Evolutionary conservation across 2,797 vertebrate species (phyloP).

Genomic region (Spinibarbus caldwelli): DNA sequence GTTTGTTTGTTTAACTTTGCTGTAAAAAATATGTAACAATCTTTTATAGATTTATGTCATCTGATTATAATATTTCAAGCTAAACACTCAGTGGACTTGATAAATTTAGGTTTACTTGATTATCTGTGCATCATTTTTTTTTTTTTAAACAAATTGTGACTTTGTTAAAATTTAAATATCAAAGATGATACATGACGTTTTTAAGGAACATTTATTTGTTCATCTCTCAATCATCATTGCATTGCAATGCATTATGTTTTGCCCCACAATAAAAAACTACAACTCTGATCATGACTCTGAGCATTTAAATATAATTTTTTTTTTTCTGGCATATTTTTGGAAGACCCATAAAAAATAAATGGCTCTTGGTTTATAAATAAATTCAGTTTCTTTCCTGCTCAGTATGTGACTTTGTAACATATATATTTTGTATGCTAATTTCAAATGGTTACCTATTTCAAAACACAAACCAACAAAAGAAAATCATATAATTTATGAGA

Average conservation of each 20-base stretch:
- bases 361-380: neutral
- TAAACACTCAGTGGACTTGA: too few species aligned
- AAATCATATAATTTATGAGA: constrained; percentile 70
- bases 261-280: neutral
- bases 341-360: neutral
- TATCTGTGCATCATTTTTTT: too few species aligned
- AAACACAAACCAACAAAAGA: constrained; percentile 61
- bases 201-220: neutral
- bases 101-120: neutral
- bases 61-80: too few species aligned
- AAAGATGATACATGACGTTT: neutral
- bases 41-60: too few species aligned
- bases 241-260: neutral
- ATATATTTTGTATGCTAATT: constrained; percentile 76
- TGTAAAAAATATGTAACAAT: too few species aligned
- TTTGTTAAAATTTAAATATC: too few species aligned
- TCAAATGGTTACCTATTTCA: constrained; percentile 65
- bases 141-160: neutral
- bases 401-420: neutral
- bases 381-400: neutral
- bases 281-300: neutral
- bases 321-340: neutral
- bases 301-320: neutral
- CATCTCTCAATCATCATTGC: neutral
- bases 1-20: too few species aligned